A percentile compares a stretch with the other conserved stretches of the same genome.
Evolutionary conservation across 1,140 invertebrate species (phyloP).

Genomic region (Brachionus rotundiformis): DNA sequence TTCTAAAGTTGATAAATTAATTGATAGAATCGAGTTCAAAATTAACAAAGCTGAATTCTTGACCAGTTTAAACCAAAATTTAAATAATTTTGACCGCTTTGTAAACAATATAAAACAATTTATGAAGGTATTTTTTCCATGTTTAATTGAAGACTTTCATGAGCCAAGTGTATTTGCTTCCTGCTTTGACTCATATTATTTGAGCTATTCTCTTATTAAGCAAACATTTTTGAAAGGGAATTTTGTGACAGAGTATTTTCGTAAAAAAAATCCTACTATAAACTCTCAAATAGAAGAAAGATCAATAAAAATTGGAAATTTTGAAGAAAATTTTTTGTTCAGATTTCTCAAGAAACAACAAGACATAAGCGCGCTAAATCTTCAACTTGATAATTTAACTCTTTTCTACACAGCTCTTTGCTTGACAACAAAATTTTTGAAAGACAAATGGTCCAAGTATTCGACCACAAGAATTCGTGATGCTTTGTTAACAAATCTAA

Average conservation of each 20-base stretch:
- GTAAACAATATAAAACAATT: background rate
- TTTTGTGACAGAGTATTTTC: background rate
- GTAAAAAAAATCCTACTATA: background rate
- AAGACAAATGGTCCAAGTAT: background rate
- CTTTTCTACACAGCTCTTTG: background rate
- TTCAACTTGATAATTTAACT: background rate
- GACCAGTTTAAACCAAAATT: background rate
- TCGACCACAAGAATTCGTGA: background rate
- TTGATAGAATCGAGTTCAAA: background rate
- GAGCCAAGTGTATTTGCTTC: conserved; percentile 11
- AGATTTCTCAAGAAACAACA: background rate
- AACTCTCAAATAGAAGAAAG: background rate
- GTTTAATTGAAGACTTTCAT: background rate
- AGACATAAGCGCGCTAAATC: background rate
- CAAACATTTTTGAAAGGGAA: background rate
- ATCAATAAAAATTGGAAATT: background rate
- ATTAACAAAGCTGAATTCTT: background rate
- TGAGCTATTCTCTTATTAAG: background rate
- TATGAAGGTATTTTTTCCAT: conserved; percentile 10
- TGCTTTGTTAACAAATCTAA: conserved; percentile 1
- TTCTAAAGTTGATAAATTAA: background rate
- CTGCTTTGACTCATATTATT: background rate
- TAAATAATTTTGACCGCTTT: conserved; percentile 11
- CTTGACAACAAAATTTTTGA: background rate
- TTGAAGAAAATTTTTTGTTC: background rate